Evolutionary conservation across 2,888 invertebrate genomes (phyloP).

Genomic region (Acanthosepion lycidas): DNA sequence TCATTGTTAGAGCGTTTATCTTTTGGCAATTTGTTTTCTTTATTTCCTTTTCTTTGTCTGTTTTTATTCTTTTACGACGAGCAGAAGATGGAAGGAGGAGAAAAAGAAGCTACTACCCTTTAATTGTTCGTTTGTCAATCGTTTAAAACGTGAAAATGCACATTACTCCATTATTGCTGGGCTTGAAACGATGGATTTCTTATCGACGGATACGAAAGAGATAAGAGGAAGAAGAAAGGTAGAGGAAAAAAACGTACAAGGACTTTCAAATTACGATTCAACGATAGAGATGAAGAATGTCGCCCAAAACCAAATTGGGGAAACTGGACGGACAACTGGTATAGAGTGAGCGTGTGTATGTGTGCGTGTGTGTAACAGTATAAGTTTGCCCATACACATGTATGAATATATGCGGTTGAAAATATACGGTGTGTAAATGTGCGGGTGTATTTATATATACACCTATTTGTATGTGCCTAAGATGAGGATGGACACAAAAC

Average conservation of each 20-base stretch:
- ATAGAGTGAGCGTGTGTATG: neutral
- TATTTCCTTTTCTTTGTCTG: neutral
- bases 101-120: neutral
- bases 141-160: constrained; percentile 21
- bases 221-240: neutral
- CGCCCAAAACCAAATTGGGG: constrained; percentile 22
- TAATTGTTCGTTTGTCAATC: constrained; percentile 23
- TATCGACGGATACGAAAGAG: neutral
- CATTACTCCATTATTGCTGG: neutral
- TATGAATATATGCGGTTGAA: no score
- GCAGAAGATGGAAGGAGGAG: neutral
- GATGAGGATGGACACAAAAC: no score
- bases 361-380: neutral
- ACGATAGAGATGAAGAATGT: constrained; percentile 6
- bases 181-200: neutral
- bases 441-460: no score
- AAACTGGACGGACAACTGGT: neutral
- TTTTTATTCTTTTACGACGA: neutral
- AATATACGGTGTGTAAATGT: no score
- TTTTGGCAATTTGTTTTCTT: neutral
- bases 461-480: neutral
- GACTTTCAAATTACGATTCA: neutral
- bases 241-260: neutral
- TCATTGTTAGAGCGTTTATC: neutral
- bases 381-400: no score